phyloP scores from a whole-genome alignment of 2,113 vertebrate genomes.

The Gymnobelideus leadbeateri region DNA sequence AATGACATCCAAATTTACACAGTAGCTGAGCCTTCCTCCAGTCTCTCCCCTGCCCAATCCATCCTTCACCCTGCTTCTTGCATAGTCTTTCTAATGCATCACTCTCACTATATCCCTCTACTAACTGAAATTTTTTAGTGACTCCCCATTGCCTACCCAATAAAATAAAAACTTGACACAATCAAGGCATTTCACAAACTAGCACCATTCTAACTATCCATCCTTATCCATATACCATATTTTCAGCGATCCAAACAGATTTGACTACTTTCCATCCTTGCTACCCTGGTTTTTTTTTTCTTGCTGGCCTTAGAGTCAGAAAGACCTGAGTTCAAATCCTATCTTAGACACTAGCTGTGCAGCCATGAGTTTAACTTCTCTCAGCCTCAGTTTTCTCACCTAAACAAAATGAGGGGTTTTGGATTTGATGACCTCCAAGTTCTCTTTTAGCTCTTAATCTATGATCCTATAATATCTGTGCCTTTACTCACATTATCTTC shows the following conservation, averaged over 20 bases:
- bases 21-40: not conserved
- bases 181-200: not conserved
- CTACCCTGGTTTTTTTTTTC: not conserved
- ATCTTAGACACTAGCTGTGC: not conserved
- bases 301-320: not conserved
- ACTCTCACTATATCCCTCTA: not conserved
- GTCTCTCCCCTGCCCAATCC: not conserved
- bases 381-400: not conserved
- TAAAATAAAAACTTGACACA: not conserved
- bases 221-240: not conserved
- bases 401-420: not conserved
- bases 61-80: not conserved
- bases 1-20: not conserved
- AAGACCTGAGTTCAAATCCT: not conserved
- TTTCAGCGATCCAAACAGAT: not conserved
- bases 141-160: not conserved
- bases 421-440: not conserved
- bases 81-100: not conserved
- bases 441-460: not conserved
- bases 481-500: not conserved
- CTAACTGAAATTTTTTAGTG: not conserved
- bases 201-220: not conserved
- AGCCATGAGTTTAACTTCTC: not conserved
- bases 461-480: not conserved
- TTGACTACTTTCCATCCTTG: not conserved